Evolutionary conservation across 2,888 invertebrate species (phyloP).

Genomic region (Danaus chrysippus): DNA sequence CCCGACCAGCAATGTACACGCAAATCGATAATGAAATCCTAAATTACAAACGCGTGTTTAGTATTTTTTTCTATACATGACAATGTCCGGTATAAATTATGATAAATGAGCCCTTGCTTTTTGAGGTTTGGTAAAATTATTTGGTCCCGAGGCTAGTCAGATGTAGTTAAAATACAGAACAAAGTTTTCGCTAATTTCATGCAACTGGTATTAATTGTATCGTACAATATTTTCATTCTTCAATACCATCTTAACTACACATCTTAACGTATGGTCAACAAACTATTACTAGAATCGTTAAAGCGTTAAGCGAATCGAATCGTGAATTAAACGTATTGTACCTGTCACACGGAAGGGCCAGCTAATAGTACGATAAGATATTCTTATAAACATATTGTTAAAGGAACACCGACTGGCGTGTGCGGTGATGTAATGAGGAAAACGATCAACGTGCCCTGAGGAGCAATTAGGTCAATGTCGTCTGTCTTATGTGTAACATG

Average conservation of each 20-base stretch:
- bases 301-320: constrained; percentile 2
- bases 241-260: background rate
- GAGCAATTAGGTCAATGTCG: constrained; percentile 43
- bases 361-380: constrained; percentile 11
- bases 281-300: too few species aligned
- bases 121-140: background rate
- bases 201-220: constrained; percentile 24
- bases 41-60: background rate
- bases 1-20: constrained; percentile 22
- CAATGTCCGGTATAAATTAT: constrained; percentile 19
- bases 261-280: background rate
- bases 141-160: background rate
- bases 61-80: background rate
- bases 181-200: constrained; percentile 15
- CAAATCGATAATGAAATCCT: background rate
- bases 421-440: constrained; percentile 48
- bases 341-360: constrained; percentile 9
- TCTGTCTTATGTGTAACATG: constrained; percentile 1
- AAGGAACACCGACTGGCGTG: constrained; percentile 38
- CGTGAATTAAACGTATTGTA: constrained; percentile 7
- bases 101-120: constrained; percentile 20
- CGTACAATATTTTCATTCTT: constrained; percentile 9
- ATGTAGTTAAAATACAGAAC: background rate
- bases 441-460: constrained; percentile 33
- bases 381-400: constrained; percentile 29